These are phyloP conservation scores for Urocolius indicus DNA, from an alignment of 2,113 vertebrate species.

Conservation along the genomic window DNA sequence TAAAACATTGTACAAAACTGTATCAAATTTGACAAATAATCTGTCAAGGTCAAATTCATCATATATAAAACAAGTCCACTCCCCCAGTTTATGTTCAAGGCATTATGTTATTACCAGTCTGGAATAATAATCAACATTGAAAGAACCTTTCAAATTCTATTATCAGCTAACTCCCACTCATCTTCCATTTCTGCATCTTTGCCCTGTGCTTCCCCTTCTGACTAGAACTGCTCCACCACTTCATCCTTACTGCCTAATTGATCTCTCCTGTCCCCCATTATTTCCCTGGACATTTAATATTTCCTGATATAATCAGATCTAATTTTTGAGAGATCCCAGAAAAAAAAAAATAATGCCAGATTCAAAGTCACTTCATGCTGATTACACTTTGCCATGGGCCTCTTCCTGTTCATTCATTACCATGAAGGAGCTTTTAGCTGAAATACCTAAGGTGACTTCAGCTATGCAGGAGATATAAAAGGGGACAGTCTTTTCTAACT, in stretches of 20 bases:
- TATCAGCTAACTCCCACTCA: not conserved
- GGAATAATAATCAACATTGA: not conserved
- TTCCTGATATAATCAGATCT: not conserved
- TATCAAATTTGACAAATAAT: not conserved
- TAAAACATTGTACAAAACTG: not conserved
- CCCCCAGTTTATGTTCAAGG: not conserved
- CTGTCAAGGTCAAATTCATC: not conserved
- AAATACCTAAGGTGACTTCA: constrained; percentile 6
- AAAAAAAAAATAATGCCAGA: not conserved
- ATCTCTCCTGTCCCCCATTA: not conserved
- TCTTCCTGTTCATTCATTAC: not conserved
- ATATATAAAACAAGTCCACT: not conserved
- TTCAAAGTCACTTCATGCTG: not conserved
- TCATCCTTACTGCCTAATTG: not conserved
- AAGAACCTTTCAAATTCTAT: not conserved
- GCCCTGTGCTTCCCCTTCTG: not conserved
- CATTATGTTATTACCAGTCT: not conserved
- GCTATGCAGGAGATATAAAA: not conserved
- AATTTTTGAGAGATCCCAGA: not conserved
- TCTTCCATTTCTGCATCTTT: not conserved
- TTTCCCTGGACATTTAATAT: not conserved
- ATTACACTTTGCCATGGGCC: not conserved
- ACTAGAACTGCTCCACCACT: not conserved
- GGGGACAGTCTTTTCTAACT: not conserved
- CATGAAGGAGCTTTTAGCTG: constrained; percentile 2